These are phyloP conservation scores for Brachionus rubens DNA, from an alignment of 1,140 invertebrate species.

Conservation along the genomic window DNA sequence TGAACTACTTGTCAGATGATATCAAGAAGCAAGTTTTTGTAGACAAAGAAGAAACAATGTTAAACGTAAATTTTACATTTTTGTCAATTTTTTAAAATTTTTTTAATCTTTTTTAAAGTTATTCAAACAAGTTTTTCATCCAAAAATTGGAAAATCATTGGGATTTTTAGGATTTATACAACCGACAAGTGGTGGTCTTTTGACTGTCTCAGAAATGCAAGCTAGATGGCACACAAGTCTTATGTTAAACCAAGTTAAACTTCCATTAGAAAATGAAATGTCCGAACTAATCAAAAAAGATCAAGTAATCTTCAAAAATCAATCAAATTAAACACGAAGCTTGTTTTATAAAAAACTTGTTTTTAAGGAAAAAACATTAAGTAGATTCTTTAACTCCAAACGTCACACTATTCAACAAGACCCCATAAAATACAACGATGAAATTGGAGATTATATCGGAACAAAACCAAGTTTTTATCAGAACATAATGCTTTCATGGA, in stretches of 20 bases:
- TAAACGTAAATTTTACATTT: slow-evolving; percentile 50
- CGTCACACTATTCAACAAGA: slow-evolving; percentile 57
- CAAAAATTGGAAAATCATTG: slow-evolving; percentile 52
- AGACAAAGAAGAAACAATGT: slow-evolving; percentile 50
- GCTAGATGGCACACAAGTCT: slow-evolving; percentile 55
- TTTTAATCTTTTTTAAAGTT: slow-evolving; percentile 50
- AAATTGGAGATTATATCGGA: slow-evolving; percentile 53
- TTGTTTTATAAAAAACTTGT: neutral
- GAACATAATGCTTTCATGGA: slow-evolving; percentile 52
- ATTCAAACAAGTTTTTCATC: slow-evolving; percentile 57
- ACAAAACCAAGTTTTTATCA: slow-evolving; percentile 52
- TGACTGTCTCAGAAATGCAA: slow-evolving; percentile 57
- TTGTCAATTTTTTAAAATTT: neutral
- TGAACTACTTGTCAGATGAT: slow-evolving; percentile 54
- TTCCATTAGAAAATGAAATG: slow-evolving; percentile 53
- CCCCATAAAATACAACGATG: slow-evolving; percentile 56
- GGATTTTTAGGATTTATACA: slow-evolving; percentile 58
- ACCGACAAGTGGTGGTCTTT: slow-evolving; percentile 56
- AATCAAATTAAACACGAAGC: neutral
- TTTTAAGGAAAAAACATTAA: slow-evolving; percentile 36
- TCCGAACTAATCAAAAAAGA: slow-evolving; percentile 51
- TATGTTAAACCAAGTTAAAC: slow-evolving; percentile 50
- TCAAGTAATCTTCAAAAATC: neutral
- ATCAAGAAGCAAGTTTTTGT: slow-evolving; percentile 49
- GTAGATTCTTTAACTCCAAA: slow-evolving; percentile 52